A percentile compares a stretch with the other conserved stretches of the same genome.
Evolutionary conservation across 2,797 vertebrate genomes (phyloP).

Genomic region (Notamacropus eugenii): DNA sequence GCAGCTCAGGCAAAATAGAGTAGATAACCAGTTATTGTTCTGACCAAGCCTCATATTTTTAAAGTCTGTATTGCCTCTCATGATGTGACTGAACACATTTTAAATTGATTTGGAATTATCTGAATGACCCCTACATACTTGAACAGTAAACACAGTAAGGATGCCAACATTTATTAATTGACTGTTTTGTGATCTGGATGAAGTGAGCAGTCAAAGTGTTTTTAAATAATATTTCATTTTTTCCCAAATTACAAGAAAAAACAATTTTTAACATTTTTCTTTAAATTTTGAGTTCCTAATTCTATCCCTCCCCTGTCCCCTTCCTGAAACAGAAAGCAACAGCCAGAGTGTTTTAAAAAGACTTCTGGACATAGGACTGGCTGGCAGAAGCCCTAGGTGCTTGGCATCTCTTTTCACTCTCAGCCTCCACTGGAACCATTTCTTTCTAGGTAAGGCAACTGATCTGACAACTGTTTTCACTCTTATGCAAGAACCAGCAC

Average conservation of each 20-base stretch:
- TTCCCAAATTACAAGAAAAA: neutral
- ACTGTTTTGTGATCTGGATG: neutral
- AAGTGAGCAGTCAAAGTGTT: neutral
- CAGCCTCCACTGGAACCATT: neutral
- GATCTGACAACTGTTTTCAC: neutral
- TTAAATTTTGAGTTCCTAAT: neutral
- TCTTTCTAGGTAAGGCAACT: neutral
- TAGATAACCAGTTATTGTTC: neutral
- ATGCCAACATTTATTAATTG: neutral
- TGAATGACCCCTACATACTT: neutral
- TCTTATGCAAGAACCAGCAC: neutral
- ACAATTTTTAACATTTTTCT: neutral
- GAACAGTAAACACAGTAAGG: neutral
- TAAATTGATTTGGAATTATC: neutral
- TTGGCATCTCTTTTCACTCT: neutral
- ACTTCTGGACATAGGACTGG: neutral
- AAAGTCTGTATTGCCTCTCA: neutral
- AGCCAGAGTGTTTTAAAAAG: neutral
- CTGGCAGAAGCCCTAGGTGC: neutral
- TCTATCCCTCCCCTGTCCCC: neutral
- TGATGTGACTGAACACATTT: neutral
- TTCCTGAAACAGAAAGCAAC: neutral
- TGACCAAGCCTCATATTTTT: neutral
- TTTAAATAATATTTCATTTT: neutral
- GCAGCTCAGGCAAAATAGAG: neutral